Base-by-base conservation (phyloP, 2,797 vertebrate genomes). In the Bovichtus diacanthus region DNA sequence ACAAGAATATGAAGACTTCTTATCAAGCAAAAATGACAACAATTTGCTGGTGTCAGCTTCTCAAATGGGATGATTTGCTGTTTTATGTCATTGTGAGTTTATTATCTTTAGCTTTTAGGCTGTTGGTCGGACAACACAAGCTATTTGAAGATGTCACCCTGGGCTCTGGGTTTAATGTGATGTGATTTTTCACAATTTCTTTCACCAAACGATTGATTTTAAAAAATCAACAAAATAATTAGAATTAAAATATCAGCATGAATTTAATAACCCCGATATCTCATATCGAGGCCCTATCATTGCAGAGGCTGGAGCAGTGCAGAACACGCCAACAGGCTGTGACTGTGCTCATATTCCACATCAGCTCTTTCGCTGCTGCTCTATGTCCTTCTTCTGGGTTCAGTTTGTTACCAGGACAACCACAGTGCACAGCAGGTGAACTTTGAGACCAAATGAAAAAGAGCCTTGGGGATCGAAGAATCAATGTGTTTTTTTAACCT, bases 391-490 rank as follows among this genome's bases (percentile, higher is more conserved):
- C 18, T 31, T 27, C 43, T 54, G 2, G 0, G 47, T 50, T 86
- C 59, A 51, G 51, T 76, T 81, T 70, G 90, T 93, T 87, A 67
- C 90, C 86, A 87, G 7, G 85, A 80, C 87, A 87, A 89, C 92
- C 36, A 15, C 9, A 51, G 49, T 71, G 85, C 76, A 82, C 77
- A 75, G 69, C 80, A 89, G 70, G 49, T 93, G 94, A 91, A 93
- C 94, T 95, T 95, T 95, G 93, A 93, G 75, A 93, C 82, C 82
- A 89, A 90, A 90, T 83, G 70, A 72, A 83, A 64, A 49, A 47
- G 50, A 83, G 16, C 54, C 46, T 41, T 23, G 25, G 31, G 36
- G 27, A 87, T 68, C 8, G 3, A 21, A 46, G 0, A 76, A 90
- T 94, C 91, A 80, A 92, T 93, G 78, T n/a, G 71, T 83, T 74